Evolutionary conservation across 2,113 vertebrate genomes (phyloP), one percentile per base, ranked within the genome.

Genomic region (Herpetotheres cachinnans): DNA sequence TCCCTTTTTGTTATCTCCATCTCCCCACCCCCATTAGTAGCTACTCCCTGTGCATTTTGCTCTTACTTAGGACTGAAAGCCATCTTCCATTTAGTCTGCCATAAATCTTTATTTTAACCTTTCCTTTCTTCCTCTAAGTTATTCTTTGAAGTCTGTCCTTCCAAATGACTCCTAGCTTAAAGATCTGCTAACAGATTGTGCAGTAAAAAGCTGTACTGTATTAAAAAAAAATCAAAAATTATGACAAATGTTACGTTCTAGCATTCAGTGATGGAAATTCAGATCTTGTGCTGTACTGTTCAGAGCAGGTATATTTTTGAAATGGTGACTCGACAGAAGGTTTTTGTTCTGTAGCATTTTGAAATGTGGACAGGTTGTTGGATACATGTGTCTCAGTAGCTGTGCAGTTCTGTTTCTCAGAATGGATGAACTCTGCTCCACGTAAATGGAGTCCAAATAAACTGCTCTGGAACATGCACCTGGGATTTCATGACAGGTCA

Each of bases 1-100:
- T 97, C 83, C 73, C 30, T 85, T 67, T 61, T 59, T 5, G 0
- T 91, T 82, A 96, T 93, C 95, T 93, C 69, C 87, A 79, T 82
- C 81, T 96, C 87, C 58, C 93, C 95, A 77, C 95, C 89, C 93
- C 79, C 49, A 85, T 85, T 63, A 82, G 62, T 69, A 65, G 52
- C 34, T 89, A 14, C 47, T 95, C 73, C 91, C 46, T 47, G 4
- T 44, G 10, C 52, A 2, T 72, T 78, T 74, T 91, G 80, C 52
- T 91, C 52, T 86, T 91, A 59, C 38, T 85, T 47, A 44, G 2
- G 1, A 70, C 76, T 78, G 76, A 90, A 81, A 61, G 20, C 32
- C 17, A n/a, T 50, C 32, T 70, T 58, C 26, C 55, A 16, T 62
- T 58, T 49, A 46, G 46, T 49, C 76, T 72, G 59, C n/a, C 1